A percentile compares a stretch with the other conserved stretches of the same genome.
Conservation (phyloP, 2,113 vertebrate genomes). For the Pteruthius melanotis region DNA sequence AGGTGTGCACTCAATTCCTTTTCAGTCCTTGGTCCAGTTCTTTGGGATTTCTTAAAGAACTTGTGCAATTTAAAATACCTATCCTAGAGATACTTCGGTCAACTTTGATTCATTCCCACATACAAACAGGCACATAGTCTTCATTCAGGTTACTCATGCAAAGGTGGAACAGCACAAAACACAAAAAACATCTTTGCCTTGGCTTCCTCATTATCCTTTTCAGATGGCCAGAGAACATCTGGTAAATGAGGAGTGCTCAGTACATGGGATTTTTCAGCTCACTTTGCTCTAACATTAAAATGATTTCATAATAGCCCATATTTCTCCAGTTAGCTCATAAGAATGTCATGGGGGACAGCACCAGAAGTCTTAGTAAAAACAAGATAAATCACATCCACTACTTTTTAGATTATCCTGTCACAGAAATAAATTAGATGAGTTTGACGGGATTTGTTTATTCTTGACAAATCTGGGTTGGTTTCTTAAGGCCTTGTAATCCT, state of each 20-base stretch:
- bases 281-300: background rate
- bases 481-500: constrained; percentile 28
- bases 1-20: background rate
- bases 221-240: background rate
- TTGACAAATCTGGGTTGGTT: constrained; percentile 24
- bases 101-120: background rate
- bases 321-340: constrained; percentile 21
- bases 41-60: background rate
- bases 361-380: constrained; percentile 14
- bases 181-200: background rate
- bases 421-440: background rate
- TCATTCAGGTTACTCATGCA: background rate
- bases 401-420: constrained; percentile 28
- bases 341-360: background rate
- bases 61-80: background rate
- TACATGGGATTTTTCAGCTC: background rate
- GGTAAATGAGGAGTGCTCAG: background rate
- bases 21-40: background rate
- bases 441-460: constrained; percentile 41
- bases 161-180: background rate
- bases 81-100: background rate
- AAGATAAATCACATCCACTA: constrained; percentile 21
- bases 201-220: background rate
- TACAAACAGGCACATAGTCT: background rate
- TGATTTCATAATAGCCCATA: background rate